These are phyloP conservation scores for Carassius auratus DNA, from an alignment of 2,113 vertebrate species.

Conservation along the genomic window DNA sequence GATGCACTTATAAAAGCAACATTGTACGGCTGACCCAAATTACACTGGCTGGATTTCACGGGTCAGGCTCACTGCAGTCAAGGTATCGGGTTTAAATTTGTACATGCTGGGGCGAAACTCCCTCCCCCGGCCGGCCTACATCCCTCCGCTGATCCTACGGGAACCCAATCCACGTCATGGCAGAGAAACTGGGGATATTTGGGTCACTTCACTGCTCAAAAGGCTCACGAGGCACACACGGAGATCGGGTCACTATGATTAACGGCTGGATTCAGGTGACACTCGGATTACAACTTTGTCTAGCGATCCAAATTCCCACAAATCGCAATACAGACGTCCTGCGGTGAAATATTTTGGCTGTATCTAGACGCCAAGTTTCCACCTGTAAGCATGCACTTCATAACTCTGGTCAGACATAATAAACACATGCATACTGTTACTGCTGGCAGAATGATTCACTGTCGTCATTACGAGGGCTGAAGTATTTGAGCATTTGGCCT, in stretches of 20 bases:
- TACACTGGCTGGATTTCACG: constrained; percentile 49
- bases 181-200: neutral
- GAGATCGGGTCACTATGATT: constrained; percentile 14
- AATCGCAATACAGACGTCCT: neutral
- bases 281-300: neutral
- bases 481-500: neutral
- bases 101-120: neutral
- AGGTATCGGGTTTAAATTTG: constrained; percentile 43
- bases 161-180: neutral
- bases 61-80: constrained; percentile 5
- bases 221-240: neutral
- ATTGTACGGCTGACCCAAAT: constrained; percentile 57
- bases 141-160: neutral
- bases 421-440: neutral
- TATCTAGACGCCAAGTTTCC: neutral
- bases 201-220: neutral
- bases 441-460: constrained; percentile 5
- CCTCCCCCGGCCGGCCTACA: constrained; percentile 18
- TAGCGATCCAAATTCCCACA: neutral
- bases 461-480: neutral
- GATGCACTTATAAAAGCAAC: constrained; percentile 2
- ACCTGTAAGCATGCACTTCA: neutral
- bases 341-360: neutral
- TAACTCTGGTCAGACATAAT: neutral
- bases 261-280: neutral